A percentile compares a stretch with the other conserved stretches of the same genome.
Conservation (phyloP, 2,797 vertebrate species). For the Enteromius argenteus region DNA sequence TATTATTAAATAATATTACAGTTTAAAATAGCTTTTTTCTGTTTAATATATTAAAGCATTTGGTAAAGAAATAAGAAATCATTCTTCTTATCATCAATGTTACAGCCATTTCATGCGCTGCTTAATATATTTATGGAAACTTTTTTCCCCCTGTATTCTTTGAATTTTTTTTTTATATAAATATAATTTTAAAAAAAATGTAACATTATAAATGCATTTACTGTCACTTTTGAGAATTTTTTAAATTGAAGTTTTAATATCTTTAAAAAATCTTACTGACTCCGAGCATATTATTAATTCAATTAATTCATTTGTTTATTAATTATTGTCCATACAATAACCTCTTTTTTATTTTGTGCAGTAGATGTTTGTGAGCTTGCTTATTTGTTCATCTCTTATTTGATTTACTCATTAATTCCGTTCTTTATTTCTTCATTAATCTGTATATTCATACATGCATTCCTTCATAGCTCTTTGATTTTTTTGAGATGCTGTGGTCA, state of each 20-base stretch:
- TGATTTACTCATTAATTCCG: neutral
- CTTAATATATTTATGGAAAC: neutral
- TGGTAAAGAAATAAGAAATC: neutral
- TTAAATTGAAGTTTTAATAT: too few species aligned
- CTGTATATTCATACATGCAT: too few species aligned
- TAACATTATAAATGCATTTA: neutral
- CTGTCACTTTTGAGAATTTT: neutral
- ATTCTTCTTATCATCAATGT: neutral
- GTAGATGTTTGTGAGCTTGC: neutral
- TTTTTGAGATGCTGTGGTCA: too few species aligned
- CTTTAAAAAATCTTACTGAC: neutral
- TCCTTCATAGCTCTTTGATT: neutral
- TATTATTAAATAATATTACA: neutral
- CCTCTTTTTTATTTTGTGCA: neutral
- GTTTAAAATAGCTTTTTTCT: too few species aligned
- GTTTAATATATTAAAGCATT: too few species aligned
- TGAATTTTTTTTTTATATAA: too few species aligned
- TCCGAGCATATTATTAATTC: neutral
- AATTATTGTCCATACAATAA: neutral
- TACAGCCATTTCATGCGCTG: neutral
- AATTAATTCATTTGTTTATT: neutral
- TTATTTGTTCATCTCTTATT: neutral
- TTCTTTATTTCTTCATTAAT: neutral
- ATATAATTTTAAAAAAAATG: too few species aligned
- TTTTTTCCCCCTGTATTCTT: neutral